These are phyloP conservation scores for Labrus mixtus DNA, from an alignment of 2,113 vertebrate genomes.

Conservation along the genomic window DNA sequence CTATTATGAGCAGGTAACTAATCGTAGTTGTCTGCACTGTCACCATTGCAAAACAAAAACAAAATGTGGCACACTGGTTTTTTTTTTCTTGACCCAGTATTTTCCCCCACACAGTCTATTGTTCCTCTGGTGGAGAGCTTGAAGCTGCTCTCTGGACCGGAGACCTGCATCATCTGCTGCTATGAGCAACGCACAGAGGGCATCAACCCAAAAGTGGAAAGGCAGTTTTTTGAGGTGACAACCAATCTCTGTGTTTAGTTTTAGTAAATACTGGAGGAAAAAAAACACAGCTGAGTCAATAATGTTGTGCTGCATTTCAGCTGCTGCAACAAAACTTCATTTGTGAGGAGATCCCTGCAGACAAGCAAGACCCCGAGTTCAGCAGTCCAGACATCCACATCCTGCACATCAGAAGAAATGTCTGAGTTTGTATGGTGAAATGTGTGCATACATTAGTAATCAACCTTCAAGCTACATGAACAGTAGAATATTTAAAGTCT, in stretches of 20 bases:
- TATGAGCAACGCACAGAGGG: slow-evolving; percentile 96
- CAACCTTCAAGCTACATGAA: background rate
- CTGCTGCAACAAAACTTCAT: slow-evolving; percentile 90
- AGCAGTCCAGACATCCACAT: slow-evolving; percentile 95
- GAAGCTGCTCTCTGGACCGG: slow-evolving; percentile 87
- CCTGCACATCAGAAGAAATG: slow-evolving; percentile 81
- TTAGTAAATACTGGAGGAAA: background rate
- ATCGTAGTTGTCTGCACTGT: background rate
- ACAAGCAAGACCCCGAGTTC: slow-evolving; percentile 93
- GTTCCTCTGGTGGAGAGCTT: slow-evolving; percentile 92
- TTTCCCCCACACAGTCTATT: slow-evolving; percentile 85
- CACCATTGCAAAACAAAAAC: background rate
- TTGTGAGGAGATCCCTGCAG: slow-evolving; percentile 89
- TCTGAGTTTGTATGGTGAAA: slow-evolving; percentile 36
- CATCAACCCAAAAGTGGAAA: slow-evolving; percentile 93
- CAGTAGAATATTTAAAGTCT: background rate
- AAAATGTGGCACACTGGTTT: background rate
- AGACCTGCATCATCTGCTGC: slow-evolving; percentile 93
- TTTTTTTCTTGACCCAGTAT: background rate
- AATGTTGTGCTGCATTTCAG: slow-evolving; percentile 73
- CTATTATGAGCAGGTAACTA: slow-evolving; percentile 95
- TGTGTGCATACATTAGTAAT: no score
- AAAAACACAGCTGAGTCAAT: background rate
- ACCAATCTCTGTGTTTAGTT: background rate
- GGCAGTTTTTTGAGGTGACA: slow-evolving; percentile 92